phyloP scores from a whole-genome alignment of 2,888 invertebrate genomes.

The Cetonia aurata region DNA sequence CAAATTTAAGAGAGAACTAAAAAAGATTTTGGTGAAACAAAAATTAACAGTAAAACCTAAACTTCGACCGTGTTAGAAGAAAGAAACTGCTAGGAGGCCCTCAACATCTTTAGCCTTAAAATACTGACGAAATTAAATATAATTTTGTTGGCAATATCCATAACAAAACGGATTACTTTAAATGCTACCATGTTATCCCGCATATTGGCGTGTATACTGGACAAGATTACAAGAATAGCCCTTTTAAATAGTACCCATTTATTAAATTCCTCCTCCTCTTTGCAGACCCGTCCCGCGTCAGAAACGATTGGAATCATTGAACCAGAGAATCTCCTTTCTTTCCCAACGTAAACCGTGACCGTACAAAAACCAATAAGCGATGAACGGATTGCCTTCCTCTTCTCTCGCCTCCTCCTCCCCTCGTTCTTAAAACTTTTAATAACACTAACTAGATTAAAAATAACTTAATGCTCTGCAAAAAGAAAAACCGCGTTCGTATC shows the following conservation, averaged over 20 bases:
- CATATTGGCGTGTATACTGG: background rate
- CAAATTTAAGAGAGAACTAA: no score
- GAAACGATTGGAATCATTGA: conserved; percentile 41
- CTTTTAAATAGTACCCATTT: conserved; percentile 38
- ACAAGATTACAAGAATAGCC: conserved; percentile 25
- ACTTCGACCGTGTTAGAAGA: no score
- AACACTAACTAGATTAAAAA: conserved; percentile 44
- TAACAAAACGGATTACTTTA: conserved; percentile 21
- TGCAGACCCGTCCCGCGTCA: conserved; percentile 35
- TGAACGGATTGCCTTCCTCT: conserved; percentile 35
- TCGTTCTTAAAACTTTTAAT: conserved; percentile 42
- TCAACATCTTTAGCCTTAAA: no score
- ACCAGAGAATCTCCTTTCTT: conserved; percentile 27
- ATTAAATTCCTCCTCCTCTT: conserved; percentile 40
- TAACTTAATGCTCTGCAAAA: conserved; percentile 38
- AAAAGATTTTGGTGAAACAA: no score
- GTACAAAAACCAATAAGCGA: conserved; percentile 45
- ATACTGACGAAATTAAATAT: conserved; percentile 25
- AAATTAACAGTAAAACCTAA: no score
- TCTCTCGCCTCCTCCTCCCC: conserved; percentile 3
- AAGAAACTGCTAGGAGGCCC: no score
- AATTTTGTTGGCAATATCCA: conserved; percentile 6
- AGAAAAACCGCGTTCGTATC: conserved; percentile 10
- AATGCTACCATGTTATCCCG: conserved; percentile 28
- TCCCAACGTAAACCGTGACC: conserved; percentile 41